These are phyloP conservation scores for Philopedon plagiatum DNA, from an alignment of 2,888 invertebrate genomes.

Conservation along the genomic window DNA sequence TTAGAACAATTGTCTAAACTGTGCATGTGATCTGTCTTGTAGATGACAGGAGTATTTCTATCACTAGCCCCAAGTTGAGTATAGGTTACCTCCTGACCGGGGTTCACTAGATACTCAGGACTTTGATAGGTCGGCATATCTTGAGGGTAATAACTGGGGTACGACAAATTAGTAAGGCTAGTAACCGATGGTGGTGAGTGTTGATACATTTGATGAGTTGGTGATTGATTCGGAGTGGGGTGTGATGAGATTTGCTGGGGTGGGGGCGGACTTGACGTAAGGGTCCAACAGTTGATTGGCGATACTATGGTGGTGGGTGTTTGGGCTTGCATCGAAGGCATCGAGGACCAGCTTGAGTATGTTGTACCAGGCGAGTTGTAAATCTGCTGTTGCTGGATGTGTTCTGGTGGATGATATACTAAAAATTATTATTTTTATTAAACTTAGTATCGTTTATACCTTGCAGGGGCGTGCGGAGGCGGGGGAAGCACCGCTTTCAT, in stretches of 20 bases:
- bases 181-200: constrained; percentile 60
- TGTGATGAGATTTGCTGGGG: constrained; percentile 65
- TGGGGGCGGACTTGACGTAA: constrained; percentile 67
- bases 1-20: constrained; percentile 34
- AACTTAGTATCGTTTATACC: no score
- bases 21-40: constrained; percentile 42
- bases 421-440: no score
- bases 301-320: constrained; percentile 64
- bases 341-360: constrained; percentile 66
- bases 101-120: constrained; percentile 64
- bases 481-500: no score
- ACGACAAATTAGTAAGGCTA: constrained; percentile 65
- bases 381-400: constrained; percentile 66
- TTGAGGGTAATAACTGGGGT: constrained; percentile 64
- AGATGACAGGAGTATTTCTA: constrained; percentile 39
- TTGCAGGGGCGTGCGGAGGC: no score
- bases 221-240: constrained; percentile 66
- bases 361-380: constrained; percentile 61
- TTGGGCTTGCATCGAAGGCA: constrained; percentile 64
- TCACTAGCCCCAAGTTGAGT: constrained; percentile 52
- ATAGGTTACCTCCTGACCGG: constrained; percentile 60
- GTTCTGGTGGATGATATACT: constrained; percentile 69
- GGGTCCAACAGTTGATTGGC: constrained; percentile 68
- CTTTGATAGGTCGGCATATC: constrained; percentile 65
- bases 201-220: constrained; percentile 66